phyloP scores from a whole-genome alignment of 2,888 invertebrate species.

The Drosophila ezoana region DNA sequence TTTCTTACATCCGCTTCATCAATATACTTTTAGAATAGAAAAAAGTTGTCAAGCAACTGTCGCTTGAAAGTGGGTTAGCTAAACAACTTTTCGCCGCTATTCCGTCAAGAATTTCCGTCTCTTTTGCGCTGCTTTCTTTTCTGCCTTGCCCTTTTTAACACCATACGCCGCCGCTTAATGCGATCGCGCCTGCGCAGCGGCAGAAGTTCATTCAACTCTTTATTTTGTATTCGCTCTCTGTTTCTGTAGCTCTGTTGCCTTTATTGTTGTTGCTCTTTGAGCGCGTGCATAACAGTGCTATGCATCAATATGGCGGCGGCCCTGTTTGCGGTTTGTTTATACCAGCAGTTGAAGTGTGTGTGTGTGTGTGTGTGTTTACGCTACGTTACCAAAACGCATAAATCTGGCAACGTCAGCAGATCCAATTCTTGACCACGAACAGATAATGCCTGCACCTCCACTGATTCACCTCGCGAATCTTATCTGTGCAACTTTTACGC shows the following conservation, averaged over 20 bases:
- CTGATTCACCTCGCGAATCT: constrained; percentile 27
- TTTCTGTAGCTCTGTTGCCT: constrained; percentile 30
- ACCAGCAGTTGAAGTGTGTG: constrained; percentile 37
- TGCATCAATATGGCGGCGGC: constrained; percentile 64
- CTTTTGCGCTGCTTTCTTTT: constrained; percentile 56
- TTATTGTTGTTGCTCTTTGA: constrained; percentile 30
- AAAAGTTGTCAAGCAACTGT: constrained; percentile 66
- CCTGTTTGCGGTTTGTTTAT: constrained; percentile 52
- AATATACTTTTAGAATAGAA: constrained; percentile 44
- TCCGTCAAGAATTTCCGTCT: constrained; percentile 32
- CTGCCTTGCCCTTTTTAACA: constrained; percentile 49
- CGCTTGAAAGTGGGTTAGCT: constrained; percentile 56
- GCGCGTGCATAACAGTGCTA: constrained; percentile 55
- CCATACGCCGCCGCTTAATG: constrained; percentile 35
- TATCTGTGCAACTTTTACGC: constrained; percentile 54
- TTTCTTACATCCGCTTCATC: constrained; percentile 64
- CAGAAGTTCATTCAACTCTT: constrained; percentile 75
- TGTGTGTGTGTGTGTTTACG: constrained; percentile 26
- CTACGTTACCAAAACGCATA: constrained; percentile 19
- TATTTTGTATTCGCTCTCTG: constrained; percentile 24
- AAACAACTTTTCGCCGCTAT: constrained; percentile 60
- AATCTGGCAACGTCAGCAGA: constrained; percentile 56
- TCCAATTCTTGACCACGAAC: not conserved
- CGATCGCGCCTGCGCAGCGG: constrained; percentile 64
- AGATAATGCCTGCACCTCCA: constrained; percentile 1